Evolutionary conservation across 2,113 vertebrate genomes (phyloP).

Genomic region (Cyprinus carpio): DNA sequence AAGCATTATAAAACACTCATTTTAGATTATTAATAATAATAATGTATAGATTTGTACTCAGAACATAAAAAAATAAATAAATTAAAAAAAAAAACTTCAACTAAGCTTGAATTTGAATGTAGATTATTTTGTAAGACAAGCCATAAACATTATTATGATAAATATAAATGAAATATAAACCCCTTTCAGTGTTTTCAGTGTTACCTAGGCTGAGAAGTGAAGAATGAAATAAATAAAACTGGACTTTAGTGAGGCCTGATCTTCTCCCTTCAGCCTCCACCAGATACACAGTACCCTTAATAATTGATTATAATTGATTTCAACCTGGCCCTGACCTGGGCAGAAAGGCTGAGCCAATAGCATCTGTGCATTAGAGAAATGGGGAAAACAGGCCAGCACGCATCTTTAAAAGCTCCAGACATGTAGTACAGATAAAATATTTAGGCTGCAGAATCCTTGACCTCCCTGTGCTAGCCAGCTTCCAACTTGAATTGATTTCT

Average conservation of each 20-base stretch:
- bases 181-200: background rate
- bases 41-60: background rate
- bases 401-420: slow-evolving; percentile 91
- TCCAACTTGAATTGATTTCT: slow-evolving; percentile 95
- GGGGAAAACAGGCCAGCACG: slow-evolving; percentile 77
- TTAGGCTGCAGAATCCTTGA: slow-evolving; percentile 91
- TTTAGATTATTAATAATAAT: background rate
- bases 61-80: background rate
- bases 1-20: background rate
- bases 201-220: background rate
- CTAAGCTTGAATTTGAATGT: no score
- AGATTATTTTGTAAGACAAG: no score
- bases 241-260: slow-evolving; percentile 45
- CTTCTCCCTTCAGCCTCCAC: slow-evolving; percentile 60
- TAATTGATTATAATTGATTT: slow-evolving; percentile 97
- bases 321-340: slow-evolving; percentile 87
- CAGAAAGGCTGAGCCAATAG: slow-evolving; percentile 82
- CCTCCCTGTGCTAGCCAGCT: slow-evolving; percentile 87
- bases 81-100: background rate
- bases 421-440: slow-evolving; percentile 94
- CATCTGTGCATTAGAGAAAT: slow-evolving; percentile 80
- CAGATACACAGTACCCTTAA: slow-evolving; percentile 82
- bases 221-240: slow-evolving; percentile 55
- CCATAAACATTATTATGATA: no score
- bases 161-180: no score